Conservation (phyloP, 1,140 invertebrate species). For the Nephotettix cincticeps region DNA sequence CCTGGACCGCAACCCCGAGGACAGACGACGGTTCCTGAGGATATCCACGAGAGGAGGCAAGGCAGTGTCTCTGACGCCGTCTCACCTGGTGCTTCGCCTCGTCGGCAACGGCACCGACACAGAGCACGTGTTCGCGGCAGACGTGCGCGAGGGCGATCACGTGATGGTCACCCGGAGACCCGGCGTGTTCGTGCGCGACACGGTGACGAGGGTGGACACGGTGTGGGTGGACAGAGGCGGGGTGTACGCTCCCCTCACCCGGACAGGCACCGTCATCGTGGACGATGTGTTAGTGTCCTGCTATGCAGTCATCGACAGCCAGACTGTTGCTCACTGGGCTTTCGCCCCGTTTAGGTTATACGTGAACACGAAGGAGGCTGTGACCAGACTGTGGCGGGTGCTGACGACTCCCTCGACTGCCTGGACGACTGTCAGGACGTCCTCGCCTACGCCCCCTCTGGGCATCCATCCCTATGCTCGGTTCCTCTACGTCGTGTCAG, state of each 20-base stretch:
- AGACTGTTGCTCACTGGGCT: constrained; percentile 78
- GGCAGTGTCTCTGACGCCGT: constrained; percentile 76
- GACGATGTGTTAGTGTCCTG: constrained; percentile 91
- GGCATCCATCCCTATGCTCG: constrained; percentile 89
- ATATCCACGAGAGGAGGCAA: constrained; percentile 68
- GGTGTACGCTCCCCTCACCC: constrained; percentile 88
- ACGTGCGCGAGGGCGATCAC: constrained; percentile 54
- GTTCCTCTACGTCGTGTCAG: constrained; percentile 58
- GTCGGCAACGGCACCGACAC: constrained; percentile 26
- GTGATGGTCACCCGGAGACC: constrained; percentile 53
- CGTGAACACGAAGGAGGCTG: constrained; percentile 48
- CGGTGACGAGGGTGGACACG: constrained; percentile 61
- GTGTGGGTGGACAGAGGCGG: constrained; percentile 61
- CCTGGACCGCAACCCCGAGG: constrained; percentile 73
- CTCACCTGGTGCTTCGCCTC: constrained; percentile 68
- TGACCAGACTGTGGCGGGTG: constrained; percentile 38
- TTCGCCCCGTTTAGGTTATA: constrained; percentile 75
- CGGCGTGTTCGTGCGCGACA: constrained; percentile 48
- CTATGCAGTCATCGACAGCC: constrained; percentile 88
- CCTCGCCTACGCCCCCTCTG: constrained; percentile 40
- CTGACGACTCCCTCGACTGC: constrained; percentile 30
- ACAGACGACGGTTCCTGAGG: constrained; percentile 67
- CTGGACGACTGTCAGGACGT: constrained; percentile 44
- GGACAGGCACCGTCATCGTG: constrained; percentile 83
- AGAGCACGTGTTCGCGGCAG: constrained; percentile 59